phyloP scores from a whole-genome alignment of 2,113 vertebrate species.

The Megaceryle maxima region DNA sequence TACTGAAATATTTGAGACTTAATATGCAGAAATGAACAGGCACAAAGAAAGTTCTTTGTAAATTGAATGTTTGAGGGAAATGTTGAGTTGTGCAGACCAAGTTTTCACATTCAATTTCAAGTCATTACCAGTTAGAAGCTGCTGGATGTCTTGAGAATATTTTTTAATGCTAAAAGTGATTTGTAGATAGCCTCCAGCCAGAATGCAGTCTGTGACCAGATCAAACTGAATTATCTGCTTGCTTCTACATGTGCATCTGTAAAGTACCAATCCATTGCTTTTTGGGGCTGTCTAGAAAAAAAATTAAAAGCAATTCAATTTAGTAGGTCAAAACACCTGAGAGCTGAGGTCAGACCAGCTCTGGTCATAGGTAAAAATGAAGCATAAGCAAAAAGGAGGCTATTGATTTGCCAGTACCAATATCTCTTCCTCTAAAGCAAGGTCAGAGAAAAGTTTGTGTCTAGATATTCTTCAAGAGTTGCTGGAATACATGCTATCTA shows the following conservation, averaged over 20 bases:
- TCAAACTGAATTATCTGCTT: slow-evolving; percentile 32
- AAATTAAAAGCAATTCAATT: background rate
- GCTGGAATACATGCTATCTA: background rate
- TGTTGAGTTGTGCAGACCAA: background rate
- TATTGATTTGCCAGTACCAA: background rate
- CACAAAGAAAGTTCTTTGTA: background rate
- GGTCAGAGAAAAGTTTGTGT: background rate
- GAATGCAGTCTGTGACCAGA: background rate
- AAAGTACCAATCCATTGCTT: background rate
- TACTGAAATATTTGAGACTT: background rate
- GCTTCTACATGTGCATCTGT: background rate
- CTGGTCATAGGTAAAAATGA: background rate
- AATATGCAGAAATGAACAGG: background rate
- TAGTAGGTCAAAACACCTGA: background rate
- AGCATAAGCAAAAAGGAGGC: background rate
- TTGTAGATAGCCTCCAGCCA: background rate
- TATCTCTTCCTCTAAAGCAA: background rate
- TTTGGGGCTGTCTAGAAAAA: background rate
- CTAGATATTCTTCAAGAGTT: background rate
- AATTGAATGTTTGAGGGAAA: background rate
- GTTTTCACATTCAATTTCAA: background rate
- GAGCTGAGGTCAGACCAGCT: background rate
- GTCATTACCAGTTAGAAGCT: background rate
- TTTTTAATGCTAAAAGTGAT: background rate
- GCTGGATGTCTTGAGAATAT: background rate